Evolutionary conservation across 2,797 vertebrate species (phyloP).

Genomic region (Jordanella pulchra): DNA sequence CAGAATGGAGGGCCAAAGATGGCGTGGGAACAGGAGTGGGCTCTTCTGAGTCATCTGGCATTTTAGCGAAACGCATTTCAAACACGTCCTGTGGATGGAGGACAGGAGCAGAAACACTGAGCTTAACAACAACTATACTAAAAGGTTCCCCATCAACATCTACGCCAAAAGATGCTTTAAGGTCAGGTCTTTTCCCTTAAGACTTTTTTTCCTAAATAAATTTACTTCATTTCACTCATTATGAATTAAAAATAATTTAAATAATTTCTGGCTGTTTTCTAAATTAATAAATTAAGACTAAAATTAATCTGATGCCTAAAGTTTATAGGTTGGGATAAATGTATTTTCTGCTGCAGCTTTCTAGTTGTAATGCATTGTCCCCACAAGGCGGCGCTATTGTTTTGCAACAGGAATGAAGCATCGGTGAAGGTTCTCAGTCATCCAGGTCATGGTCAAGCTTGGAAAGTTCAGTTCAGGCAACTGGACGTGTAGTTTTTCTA

Average conservation of each 20-base stretch:
- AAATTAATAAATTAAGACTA: background rate
- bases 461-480: too few relatives aligned
- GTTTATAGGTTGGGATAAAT: background rate
- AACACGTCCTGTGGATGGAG: constrained; percentile 85
- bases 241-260: background rate
- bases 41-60: constrained; percentile 91
- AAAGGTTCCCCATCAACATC: background rate
- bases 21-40: constrained; percentile 81
- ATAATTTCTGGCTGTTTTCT: background rate
- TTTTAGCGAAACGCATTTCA: constrained; percentile 95
- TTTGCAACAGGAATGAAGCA: background rate
- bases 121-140: background rate
- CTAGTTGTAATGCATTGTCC: too few relatives aligned
- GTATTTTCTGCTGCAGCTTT: background rate
- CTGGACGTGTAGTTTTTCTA: too few relatives aligned
- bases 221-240: background rate
- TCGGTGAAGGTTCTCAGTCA: too few relatives aligned
- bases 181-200: background rate
- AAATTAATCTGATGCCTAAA: background rate
- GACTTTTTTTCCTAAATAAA: background rate
- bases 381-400: background rate
- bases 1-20: constrained; percentile 80
- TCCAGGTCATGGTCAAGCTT: too few relatives aligned
- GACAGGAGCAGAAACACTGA: constrained; percentile 65
- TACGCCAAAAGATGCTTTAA: background rate